Conservation (phyloP, 2,797 vertebrate species). For the Galago senegalensis region DNA sequence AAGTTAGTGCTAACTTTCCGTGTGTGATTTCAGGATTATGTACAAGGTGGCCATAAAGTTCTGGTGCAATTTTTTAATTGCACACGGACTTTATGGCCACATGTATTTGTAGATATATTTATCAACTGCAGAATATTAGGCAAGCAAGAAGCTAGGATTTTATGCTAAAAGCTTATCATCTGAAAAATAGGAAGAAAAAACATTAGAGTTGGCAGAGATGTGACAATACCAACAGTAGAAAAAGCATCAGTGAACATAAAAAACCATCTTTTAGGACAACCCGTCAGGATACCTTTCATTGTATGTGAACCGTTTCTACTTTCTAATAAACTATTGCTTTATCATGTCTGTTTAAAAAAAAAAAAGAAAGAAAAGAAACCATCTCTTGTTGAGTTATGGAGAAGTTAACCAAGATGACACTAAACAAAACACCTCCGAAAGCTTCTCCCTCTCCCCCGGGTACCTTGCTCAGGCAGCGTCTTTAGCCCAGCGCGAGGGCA, state of each 20-base stretch:
- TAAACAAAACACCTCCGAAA: not conserved
- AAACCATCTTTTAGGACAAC: not conserved
- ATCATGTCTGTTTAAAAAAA: too few relatives aligned
- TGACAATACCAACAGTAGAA: not conserved
- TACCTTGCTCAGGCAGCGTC: fast-evolving
- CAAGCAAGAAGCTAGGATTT: slow-evolving; percentile 11
- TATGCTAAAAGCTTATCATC: not conserved
- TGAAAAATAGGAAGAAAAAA: not conserved
- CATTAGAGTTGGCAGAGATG: not conserved
- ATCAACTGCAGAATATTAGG: not conserved
- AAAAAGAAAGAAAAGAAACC: not conserved
- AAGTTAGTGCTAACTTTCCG: slow-evolving; percentile 25
- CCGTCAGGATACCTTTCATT: too few relatives aligned
- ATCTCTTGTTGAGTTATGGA: not conserved
- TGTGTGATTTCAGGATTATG: slow-evolving; percentile 38
- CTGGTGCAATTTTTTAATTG: too few relatives aligned
- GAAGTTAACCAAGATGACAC: not conserved
- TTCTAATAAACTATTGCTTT: too few relatives aligned
- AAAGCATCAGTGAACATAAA: not conserved
- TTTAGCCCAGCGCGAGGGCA: fast-evolving
- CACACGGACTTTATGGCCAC: too few relatives aligned
- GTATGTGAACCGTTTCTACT: too few relatives aligned
- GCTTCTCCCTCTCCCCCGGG: not conserved
- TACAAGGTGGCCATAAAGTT: too few relatives aligned
- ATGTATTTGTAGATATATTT: not conserved